phyloP scores from a whole-genome alignment of 2,797 vertebrate species.

The Hydrocynus forskahlii region DNA sequence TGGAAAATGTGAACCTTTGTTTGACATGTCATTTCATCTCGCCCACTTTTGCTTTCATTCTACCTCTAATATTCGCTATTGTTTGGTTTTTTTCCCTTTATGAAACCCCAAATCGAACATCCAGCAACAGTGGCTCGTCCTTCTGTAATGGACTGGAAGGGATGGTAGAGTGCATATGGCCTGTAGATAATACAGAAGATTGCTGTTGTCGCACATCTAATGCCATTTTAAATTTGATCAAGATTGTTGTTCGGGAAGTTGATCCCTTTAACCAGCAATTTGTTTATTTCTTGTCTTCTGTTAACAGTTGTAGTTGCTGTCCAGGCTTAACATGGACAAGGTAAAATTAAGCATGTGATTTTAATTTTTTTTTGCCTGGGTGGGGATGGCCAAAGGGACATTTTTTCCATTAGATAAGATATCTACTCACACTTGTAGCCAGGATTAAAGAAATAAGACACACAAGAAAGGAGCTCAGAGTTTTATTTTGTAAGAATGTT shows the following conservation, averaged over 20 bases:
- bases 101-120: constrained; percentile 57
- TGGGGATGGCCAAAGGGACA: not conserved
- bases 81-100: constrained; percentile 36
- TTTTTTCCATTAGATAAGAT: constrained; percentile 70
- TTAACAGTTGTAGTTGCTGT: constrained; percentile 66
- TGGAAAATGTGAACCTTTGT: constrained; percentile 84
- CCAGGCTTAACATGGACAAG: constrained; percentile 25
- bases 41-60: constrained; percentile 77
- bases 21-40: constrained; percentile 86
- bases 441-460: constrained; percentile 40
- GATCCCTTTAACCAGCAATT: constrained; percentile 60
- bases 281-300: constrained; percentile 50
- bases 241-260: constrained; percentile 67
- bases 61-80: constrained; percentile 60
- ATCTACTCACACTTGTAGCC: constrained; percentile 17
- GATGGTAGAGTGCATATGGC: not conserved
- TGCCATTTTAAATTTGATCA: constrained; percentile 66
- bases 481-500: constrained; percentile 48
- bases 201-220: constrained; percentile 44
- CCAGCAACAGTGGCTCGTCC: constrained; percentile 49
- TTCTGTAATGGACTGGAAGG: constrained; percentile 41
- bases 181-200: constrained; percentile 28
- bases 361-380: not conserved
- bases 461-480: constrained; percentile 22
- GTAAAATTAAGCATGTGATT: constrained; percentile 15